Evolutionary conservation across 2,888 invertebrate genomes (phyloP), one percentile per base, ranked within the genome.

Genomic region (Tachystola acroxantha): DNA sequence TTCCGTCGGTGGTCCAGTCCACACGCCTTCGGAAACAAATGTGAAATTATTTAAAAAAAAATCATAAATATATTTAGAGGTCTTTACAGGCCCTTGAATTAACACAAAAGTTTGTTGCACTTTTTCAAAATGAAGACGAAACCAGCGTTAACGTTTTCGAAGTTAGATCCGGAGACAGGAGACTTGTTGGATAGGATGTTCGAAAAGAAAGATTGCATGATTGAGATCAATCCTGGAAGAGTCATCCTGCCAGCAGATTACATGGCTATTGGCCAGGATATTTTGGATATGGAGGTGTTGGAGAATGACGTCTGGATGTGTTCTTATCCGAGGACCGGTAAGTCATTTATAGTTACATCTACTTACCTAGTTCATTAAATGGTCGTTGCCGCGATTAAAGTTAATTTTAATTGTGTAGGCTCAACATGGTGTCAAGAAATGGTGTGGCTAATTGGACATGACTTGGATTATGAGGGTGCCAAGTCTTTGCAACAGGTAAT

Each of bases 381-480:
- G n/a, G n/a, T n/a, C n/a, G n/a, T n/a, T n/a, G n/a, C n/a, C n/a
- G n/a, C n/a, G n/a, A n/a, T n/a, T n/a, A n/a, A n/a, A n/a, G n/a
- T n/a, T n/a, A n/a, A 16, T 16, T 37, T n/a, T 37, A 36, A 14
- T 24, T 14, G 32, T 7, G 10, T 22, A 94, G 94, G 94, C 9
- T 96, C 96, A 12, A 97, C 97, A 0, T 97, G 97, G 97, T 91
- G 94, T 0, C 96, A 96, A 64, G 97, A 97, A 85, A 96, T 97
- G 92, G 91, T 95, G 1, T 97, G 96, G 94, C 88, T 96, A n/a
- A 90, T 97, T 40, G 92, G 92, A 2, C 93, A 95, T 54, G 90
- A 93, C 53, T 81, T 95, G 45, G 91, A 97, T 64, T 94, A 91
- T 55, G 91, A 93, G 55, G 90, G 89, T 12, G 94, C 95, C 0